A percentile compares a stretch with the other conserved stretches of the same genome.
These are phyloP conservation scores for Drosophila pectinifera DNA, from an alignment of 1,140 invertebrate species.

Conservation along the genomic window DNA sequence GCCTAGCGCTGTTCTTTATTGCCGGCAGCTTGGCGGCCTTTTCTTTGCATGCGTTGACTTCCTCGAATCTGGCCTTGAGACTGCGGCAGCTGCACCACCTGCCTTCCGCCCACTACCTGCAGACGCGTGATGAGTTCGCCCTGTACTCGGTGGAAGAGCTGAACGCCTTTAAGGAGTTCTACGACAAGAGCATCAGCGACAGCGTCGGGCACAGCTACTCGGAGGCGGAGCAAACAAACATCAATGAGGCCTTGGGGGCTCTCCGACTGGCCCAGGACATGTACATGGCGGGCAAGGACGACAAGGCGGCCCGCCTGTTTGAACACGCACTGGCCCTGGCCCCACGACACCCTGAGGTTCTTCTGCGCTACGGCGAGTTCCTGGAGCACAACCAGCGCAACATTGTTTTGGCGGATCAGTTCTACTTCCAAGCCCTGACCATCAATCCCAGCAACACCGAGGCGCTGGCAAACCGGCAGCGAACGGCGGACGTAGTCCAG, in stretches of 20 bases:
- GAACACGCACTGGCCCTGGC: conserved; percentile 95
- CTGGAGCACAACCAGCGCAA: conserved; percentile 94
- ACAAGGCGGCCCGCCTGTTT: conserved; percentile 95
- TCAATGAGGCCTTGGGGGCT: conserved; percentile 92
- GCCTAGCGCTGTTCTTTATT: conserved; percentile 57
- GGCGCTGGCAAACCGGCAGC: conserved; percentile 92
- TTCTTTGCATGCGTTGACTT: conserved; percentile 45
- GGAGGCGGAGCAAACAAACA: conserved; percentile 65
- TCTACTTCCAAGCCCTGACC: conserved; percentile 93
- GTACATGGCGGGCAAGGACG: conserved; percentile 91
- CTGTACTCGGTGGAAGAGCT: conserved; percentile 70
- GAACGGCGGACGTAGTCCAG: conserved; percentile 95
- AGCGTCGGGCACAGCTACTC: conserved; percentile 54
- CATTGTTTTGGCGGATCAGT: conserved; percentile 94
- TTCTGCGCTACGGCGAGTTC: conserved; percentile 97
- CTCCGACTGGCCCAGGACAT: conserved; percentile 94
- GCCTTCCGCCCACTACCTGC: conserved; percentile 69
- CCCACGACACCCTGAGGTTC: conserved; percentile 95
- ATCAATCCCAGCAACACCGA: conserved; percentile 92
- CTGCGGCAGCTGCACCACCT: conserved; percentile 63
- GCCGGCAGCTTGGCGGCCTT: conserved; percentile 63
- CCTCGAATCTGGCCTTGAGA: conserved; percentile 29
- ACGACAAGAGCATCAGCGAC: conserved; percentile 68
- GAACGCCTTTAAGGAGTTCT: conserved; percentile 72
- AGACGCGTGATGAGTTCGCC: conserved; percentile 78